These are phyloP conservation scores for Gopherus evgoodei DNA, from an alignment of 2,113 vertebrate genomes.

Conservation along the genomic window DNA sequence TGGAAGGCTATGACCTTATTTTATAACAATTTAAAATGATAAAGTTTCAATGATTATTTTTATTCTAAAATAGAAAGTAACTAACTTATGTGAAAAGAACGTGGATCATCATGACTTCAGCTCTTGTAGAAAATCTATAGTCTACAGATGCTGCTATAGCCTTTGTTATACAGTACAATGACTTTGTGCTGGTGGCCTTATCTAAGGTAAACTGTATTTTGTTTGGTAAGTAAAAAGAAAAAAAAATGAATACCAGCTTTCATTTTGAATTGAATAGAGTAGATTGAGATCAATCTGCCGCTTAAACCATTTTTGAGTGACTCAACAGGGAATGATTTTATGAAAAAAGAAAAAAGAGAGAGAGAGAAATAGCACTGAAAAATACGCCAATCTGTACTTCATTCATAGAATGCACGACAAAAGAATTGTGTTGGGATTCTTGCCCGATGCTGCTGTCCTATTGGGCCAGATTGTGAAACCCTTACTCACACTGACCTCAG, in stretches of 20 bases:
- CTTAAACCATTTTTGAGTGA: background rate
- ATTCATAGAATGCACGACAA: background rate
- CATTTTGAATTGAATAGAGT: conserved; percentile 38
- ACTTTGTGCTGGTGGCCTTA: conserved; percentile 36
- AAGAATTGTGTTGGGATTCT: background rate
- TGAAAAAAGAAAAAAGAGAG: background rate
- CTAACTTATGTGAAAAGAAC: background rate
- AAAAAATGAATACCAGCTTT: background rate
- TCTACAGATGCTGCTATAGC: conserved; percentile 42
- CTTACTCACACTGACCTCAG: background rate
- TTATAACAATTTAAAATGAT: conserved; percentile 60
- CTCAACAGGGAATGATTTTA: background rate
- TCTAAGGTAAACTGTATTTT: conserved; percentile 65
- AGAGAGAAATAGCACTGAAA: background rate
- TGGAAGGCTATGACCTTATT: conserved; percentile 41
- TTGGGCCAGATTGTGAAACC: background rate
- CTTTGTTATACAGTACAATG: conserved; percentile 53
- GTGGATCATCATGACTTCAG: conserved; percentile 47
- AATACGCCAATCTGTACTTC: background rate
- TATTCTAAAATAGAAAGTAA: conserved; percentile 50
- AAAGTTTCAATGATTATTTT: conserved; percentile 59
- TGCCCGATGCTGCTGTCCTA: background rate
- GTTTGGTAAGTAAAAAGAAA: background rate
- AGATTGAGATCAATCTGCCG: background rate
- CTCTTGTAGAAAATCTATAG: conserved; percentile 55